phyloP scores from a whole-genome alignment of 2,113 vertebrate species.

The Trogon melanurus region DNA sequence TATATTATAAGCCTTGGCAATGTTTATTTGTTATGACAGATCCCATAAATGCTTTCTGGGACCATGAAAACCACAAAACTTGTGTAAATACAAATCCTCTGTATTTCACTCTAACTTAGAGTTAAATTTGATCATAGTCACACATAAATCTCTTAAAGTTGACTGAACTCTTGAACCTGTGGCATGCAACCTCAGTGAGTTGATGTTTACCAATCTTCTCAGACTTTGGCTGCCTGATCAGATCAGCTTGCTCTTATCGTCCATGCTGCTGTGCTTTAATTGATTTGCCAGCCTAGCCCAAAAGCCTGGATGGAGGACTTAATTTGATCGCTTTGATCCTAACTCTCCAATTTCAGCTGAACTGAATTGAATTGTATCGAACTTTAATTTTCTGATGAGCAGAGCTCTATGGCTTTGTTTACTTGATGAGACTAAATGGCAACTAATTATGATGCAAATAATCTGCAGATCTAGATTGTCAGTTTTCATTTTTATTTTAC shows the following conservation, averaged over 20 bases:
- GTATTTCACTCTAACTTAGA: background rate
- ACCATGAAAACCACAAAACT: background rate
- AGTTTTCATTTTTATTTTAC: background rate
- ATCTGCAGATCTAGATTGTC: background rate
- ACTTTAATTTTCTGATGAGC: background rate
- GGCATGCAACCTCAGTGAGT: background rate
- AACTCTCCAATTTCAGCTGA: background rate
- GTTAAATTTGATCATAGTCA: background rate
- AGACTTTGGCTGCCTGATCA: background rate
- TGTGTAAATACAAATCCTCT: too few relatives aligned
- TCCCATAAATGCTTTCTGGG: background rate
- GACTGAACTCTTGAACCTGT: background rate
- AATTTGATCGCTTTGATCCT: background rate
- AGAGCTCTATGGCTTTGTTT: background rate
- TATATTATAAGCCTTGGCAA: background rate
- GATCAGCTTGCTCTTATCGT: background rate
- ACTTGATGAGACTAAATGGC: background rate
- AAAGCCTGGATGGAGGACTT: background rate
- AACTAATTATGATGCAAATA: background rate
- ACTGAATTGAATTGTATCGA: background rate
- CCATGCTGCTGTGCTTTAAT: background rate
- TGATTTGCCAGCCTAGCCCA: background rate
- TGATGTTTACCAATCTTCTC: background rate
- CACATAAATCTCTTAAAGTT: background rate
- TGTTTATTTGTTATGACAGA: background rate